phyloP scores from a whole-genome alignment of 2,113 vertebrate species.

The Calyptomena viridis region DNA sequence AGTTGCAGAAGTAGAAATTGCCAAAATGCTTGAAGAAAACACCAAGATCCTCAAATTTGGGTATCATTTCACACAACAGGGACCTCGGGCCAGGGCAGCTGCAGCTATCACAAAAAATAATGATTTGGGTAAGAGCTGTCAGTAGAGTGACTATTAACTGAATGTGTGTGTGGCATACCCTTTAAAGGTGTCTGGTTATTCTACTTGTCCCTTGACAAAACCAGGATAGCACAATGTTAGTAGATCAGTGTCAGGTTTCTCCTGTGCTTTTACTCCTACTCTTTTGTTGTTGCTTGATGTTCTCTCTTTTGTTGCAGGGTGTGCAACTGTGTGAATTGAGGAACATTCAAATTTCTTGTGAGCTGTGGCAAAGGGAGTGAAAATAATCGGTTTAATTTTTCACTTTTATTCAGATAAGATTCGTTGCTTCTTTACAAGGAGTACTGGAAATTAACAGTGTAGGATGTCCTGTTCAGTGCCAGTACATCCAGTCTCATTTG shows the following conservation, averaged over 20 bases:
- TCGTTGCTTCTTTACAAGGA: background rate
- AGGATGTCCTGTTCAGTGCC: background rate
- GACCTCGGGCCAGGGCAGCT: slow-evolving; percentile 90
- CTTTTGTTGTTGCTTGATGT: background rate
- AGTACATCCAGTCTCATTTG: background rate
- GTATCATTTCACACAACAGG: slow-evolving; percentile 96
- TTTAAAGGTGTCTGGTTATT: background rate
- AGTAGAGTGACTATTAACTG: background rate
- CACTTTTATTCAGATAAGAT: background rate
- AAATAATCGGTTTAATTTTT: background rate
- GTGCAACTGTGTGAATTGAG: background rate
- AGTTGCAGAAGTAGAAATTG: slow-evolving; percentile 92
- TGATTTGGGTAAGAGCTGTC: slow-evolving; percentile 85
- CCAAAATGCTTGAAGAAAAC: slow-evolving; percentile 95
- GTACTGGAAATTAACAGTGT: background rate
- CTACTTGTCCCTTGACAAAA: background rate
- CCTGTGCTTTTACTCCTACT: background rate
- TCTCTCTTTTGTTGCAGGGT: background rate
- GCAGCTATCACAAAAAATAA: slow-evolving; percentile 98
- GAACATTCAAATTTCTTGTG: background rate
- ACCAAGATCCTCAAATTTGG: slow-evolving; percentile 91
- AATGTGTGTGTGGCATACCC: background rate
- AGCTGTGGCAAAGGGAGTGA: background rate
- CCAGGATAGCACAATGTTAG: background rate
- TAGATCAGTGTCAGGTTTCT: background rate